These are phyloP conservation scores for Takifugu ocellatus DNA, from an alignment of 2,797 vertebrate genomes.

Conservation along the genomic window DNA sequence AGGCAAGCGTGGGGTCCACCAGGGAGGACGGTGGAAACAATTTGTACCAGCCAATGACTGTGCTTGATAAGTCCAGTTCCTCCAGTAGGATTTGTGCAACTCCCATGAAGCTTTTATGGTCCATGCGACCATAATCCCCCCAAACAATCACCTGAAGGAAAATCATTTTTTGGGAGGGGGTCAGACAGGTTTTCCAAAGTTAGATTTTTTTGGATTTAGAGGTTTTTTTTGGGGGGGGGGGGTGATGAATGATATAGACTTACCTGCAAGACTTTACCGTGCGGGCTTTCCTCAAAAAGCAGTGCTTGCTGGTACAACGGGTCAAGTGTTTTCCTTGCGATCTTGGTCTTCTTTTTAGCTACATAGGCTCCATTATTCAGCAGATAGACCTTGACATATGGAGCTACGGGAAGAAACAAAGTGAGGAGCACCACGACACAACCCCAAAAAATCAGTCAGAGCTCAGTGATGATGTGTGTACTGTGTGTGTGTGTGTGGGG, in stretches of 20 bases:
- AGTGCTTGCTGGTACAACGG: constrained; percentile 96
- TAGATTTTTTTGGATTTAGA: neutral
- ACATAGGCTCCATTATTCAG: constrained; percentile 95
- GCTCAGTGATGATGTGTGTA: neutral
- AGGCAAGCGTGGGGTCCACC: constrained; percentile 95
- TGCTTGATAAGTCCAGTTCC: constrained; percentile 96
- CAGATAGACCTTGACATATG: constrained; percentile 97
- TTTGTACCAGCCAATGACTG: constrained; percentile 99
- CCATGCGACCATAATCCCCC: constrained; percentile 99
- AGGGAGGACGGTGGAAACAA: constrained; percentile 96
- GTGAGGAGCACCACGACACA: neutral
- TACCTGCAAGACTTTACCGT: constrained; percentile 99
- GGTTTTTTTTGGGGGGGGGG: neutral
- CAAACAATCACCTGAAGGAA: constrained; percentile 91
- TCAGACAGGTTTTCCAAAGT: neutral
- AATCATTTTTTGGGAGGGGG: neutral
- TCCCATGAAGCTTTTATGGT: constrained; percentile 99
- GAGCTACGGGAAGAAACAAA: constrained; percentile 75
- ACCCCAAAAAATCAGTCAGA: neutral
- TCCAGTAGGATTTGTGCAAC: constrained; percentile 98
- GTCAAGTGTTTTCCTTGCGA: constrained; percentile 97
- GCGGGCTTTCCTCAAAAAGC: constrained; percentile 94
- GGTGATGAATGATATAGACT: constrained; percentile 43
- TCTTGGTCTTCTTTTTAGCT: constrained; percentile 99
- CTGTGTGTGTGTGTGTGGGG: neutral